phyloP scores from a whole-genome alignment of 2,113 vertebrate species.

The Otis tarda region DNA sequence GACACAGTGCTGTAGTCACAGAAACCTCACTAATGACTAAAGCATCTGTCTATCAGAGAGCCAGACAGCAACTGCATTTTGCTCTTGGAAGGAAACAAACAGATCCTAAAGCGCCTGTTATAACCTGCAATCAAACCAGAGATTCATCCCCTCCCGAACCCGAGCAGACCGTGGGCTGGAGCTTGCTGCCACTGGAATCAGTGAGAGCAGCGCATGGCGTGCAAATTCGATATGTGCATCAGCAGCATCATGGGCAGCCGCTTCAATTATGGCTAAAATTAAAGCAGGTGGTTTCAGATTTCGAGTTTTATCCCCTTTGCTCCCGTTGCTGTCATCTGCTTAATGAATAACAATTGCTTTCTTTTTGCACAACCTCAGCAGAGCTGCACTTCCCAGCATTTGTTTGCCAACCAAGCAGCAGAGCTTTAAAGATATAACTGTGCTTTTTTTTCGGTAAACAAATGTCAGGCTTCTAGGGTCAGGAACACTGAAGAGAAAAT shows the following conservation, averaged over 20 bases:
- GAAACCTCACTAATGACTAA: constrained; percentile 50
- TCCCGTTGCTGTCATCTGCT: constrained; percentile 59
- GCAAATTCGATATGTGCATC: background rate
- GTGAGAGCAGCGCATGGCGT: background rate
- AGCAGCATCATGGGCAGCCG: constrained; percentile 33
- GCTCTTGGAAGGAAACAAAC: constrained; percentile 41
- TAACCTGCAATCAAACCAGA: background rate
- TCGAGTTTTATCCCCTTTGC: constrained; percentile 47
- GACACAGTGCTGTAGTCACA: constrained; percentile 35
- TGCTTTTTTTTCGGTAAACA: background rate
- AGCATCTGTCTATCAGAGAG: constrained; percentile 3
- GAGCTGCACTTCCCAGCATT: constrained; percentile 27
- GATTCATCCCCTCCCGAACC: background rate
- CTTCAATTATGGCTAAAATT: constrained; percentile 61
- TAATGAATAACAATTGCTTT: constrained; percentile 67
- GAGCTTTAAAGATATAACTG: constrained; percentile 24
- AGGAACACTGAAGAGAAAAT: background rate
- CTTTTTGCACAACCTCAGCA: constrained; percentile 52
- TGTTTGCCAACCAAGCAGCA: constrained; percentile 41
- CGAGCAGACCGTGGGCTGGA: background rate
- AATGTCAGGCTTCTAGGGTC: constrained; percentile 32
- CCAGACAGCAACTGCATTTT: background rate
- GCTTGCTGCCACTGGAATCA: background rate
- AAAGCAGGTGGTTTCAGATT: constrained; percentile 67
- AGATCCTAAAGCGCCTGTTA: background rate